Percentiles rank a stretch among this genome's conserved stretches.
Evolutionary conservation across 30 jellyfish, hydroid and myxozoan species (phyloP).

Genomic region (Morbakka virulenta): DNA sequence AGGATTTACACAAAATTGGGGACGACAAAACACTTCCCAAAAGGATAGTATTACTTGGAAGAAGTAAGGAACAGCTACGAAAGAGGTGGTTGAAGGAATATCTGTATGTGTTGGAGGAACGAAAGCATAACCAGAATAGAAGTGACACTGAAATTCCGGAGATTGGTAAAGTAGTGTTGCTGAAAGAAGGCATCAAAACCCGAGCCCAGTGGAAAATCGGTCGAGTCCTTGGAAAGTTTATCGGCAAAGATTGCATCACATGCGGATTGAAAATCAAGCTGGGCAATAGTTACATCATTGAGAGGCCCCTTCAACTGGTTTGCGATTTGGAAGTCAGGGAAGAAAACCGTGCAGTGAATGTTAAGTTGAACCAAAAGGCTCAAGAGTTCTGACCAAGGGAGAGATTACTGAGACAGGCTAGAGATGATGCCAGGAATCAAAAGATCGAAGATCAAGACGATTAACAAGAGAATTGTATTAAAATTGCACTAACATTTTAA

Average conservation of each 20-base stretch:
- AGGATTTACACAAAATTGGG: background rate
- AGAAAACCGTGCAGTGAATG: constrained; percentile 34
- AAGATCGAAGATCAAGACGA: background rate
- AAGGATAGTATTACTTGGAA: constrained; percentile 14
- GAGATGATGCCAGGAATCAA: background rate
- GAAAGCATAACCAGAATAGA: background rate
- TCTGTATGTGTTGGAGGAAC: background rate
- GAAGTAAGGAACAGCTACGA: constrained; percentile 28
- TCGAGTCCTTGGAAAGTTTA: background rate
- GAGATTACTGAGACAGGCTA: background rate
- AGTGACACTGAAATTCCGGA: background rate
- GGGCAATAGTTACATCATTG: constrained; percentile 6
- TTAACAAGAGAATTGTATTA: background rate
- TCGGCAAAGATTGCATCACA: background rate
- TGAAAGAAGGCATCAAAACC: background rate
- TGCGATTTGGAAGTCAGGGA: constrained; percentile 50
- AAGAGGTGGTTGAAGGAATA: constrained; percentile 13
- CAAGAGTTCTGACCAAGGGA: constrained; percentile 8
- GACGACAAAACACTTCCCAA: constrained; percentile 5
- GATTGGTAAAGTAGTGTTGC: background rate
- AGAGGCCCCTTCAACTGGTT: constrained; percentile 33
- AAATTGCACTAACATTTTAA: constrained; percentile 3
- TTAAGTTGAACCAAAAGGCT: constrained; percentile 28
- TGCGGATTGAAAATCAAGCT: background rate
- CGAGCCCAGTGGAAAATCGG: constrained; percentile 2